These are phyloP conservation scores for Paracanthobrama guichenoti DNA, from an alignment of 2,113 vertebrate genomes.

Conservation along the genomic window DNA sequence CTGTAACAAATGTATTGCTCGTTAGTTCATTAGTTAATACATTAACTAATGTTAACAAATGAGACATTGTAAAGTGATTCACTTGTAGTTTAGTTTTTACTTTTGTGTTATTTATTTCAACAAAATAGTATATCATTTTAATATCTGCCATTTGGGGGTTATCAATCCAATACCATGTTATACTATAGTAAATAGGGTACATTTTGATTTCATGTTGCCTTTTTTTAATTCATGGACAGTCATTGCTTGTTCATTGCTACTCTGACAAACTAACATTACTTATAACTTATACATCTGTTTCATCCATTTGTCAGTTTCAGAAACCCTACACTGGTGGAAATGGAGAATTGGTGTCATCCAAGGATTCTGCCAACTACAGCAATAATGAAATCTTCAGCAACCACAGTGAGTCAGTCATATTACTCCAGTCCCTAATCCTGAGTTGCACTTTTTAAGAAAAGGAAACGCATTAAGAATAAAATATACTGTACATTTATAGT, in stretches of 20 bases:
- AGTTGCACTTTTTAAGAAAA: conserved; percentile 21
- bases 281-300: conserved; percentile 9
- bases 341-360: conserved; percentile 59
- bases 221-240: neutral
- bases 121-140: neutral
- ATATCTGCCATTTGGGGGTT: neutral
- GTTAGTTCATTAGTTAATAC: too few relatives aligned
- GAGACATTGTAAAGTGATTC: too few relatives aligned
- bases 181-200: neutral
- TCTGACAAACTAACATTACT: neutral
- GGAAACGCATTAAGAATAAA: neutral
- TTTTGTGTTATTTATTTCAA: neutral
- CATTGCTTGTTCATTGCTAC: neutral
- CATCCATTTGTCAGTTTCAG: conserved; percentile 55
- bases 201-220: neutral
- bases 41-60: too few relatives aligned
- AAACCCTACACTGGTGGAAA: conserved; percentile 60
- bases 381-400: conserved; percentile 64
- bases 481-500: conserved; percentile 26
- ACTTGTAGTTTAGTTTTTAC: neutral
- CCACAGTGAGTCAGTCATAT: conserved; percentile 66
- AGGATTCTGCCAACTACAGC: conserved; percentile 64
- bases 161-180: neutral
- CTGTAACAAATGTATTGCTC: too few relatives aligned
- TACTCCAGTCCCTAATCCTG: neutral